Evolutionary conservation across 2,797 vertebrate species (phyloP).

Genomic region (Sebastes minor): DNA sequence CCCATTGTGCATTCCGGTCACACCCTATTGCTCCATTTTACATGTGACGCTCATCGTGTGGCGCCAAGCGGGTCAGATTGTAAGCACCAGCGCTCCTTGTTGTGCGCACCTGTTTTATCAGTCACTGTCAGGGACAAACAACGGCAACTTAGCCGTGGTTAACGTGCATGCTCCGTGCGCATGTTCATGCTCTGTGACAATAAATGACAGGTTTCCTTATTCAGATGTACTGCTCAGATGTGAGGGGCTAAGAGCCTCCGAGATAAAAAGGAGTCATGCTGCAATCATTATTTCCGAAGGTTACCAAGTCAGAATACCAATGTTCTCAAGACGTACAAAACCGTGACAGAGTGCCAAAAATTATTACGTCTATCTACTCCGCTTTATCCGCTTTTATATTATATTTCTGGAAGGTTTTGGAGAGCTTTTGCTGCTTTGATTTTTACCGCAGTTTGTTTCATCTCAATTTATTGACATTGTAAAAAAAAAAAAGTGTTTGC

Average conservation of each 20-base stretch:
- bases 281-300: slow-evolving; percentile 44
- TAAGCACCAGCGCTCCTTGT: slow-evolving; percentile 16
- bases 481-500: neutral
- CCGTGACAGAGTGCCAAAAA: slow-evolving; percentile 1
- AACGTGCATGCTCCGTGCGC: slow-evolving; percentile 42
- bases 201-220: slow-evolving; percentile 51
- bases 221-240: slow-evolving; percentile 36
- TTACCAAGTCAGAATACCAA: slow-evolving; percentile 45
- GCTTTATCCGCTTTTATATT: neutral
- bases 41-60: slow-evolving; percentile 43
- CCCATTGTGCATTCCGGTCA: slow-evolving; percentile 39
- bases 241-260: slow-evolving; percentile 34
- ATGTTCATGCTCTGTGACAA: slow-evolving; percentile 39
- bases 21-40: slow-evolving; percentile 51
- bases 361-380: neutral
- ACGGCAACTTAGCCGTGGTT: slow-evolving; percentile 10
- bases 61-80: slow-evolving; percentile 33
- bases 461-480: neutral
- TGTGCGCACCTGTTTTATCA: slow-evolving; percentile 46
- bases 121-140: slow-evolving; percentile 43
- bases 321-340: slow-evolving; percentile 17
- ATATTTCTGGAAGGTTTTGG: neutral
- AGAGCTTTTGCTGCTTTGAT: neutral
- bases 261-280: slow-evolving; percentile 38
- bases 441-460: neutral